These are phyloP conservation scores for Araneus ventricosus DNA, from an alignment of 1,140 invertebrate genomes.

Conservation along the genomic window DNA sequence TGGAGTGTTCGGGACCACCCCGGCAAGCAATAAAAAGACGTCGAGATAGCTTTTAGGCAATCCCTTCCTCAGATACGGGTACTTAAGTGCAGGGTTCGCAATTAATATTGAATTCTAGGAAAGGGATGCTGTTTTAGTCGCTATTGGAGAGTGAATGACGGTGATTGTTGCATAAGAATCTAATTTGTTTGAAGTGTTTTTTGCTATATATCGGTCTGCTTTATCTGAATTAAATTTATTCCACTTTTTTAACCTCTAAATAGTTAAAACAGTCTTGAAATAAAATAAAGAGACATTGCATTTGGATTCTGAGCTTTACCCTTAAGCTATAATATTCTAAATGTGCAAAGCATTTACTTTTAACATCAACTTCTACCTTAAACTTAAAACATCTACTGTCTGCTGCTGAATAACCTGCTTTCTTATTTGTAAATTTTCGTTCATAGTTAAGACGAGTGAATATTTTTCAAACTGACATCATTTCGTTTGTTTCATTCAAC, in stretches of 20 bases:
- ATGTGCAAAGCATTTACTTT: no score
- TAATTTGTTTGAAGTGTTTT: neutral
- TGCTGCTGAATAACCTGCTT: no score
- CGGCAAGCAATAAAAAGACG: conserved; percentile 42
- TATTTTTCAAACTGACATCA: no score
- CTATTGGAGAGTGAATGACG: neutral
- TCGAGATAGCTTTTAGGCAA: conserved; percentile 50
- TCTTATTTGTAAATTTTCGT: no score
- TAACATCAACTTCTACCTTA: no score
- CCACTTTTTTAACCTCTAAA: neutral
- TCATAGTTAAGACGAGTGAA: no score
- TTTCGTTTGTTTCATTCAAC: no score
- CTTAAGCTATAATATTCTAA: no score
- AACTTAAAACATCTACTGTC: no score
- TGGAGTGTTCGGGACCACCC: conserved; percentile 3
- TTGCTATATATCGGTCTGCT: neutral
- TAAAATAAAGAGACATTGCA: neutral
- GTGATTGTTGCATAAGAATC: neutral
- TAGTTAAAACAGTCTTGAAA: neutral
- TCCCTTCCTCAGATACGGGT: neutral
- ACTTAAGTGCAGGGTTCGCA: neutral
- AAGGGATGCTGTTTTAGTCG: neutral
- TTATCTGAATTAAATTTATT: neutral
- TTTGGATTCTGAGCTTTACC: neutral
- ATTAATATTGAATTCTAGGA: conserved; percentile 14